Percentiles rank a stretch among this genome's conserved stretches.
Conservation (phyloP, 2,113 vertebrate genomes). For the Lynx canadensis region DNA sequence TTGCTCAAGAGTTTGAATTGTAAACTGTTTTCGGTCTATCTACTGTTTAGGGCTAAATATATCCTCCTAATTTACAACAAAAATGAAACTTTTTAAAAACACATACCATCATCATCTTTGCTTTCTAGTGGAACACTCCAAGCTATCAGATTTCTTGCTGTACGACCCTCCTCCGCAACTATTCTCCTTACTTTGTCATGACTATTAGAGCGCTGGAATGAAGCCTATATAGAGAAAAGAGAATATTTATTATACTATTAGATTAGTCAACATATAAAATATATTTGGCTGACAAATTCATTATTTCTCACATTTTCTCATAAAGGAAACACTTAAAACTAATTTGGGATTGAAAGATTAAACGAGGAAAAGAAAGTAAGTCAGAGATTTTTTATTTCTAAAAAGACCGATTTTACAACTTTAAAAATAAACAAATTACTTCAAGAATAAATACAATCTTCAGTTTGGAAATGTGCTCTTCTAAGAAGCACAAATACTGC, state of each 20-base stretch:
- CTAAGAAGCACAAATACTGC: neutral
- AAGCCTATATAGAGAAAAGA: slow-evolving; percentile 87
- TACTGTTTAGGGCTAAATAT: neutral
- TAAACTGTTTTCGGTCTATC: neutral
- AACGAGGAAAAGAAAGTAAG: neutral
- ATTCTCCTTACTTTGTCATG: slow-evolving; percentile 99
- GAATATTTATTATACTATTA: neutral
- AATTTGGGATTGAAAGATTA: neutral
- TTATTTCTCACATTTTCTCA: slow-evolving; percentile 42
- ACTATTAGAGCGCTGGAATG: slow-evolving; percentile 97
- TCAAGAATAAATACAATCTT: neutral
- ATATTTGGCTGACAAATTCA: neutral
- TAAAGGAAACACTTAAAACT: slow-evolving; percentile 33
- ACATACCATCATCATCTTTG: slow-evolving; percentile 96
- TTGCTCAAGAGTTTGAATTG: neutral
- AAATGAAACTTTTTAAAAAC: neutral
- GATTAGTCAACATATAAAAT: neutral
- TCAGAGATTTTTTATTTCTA: neutral
- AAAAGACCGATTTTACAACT: slow-evolving; percentile 2
- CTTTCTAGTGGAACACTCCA: slow-evolving; percentile 97
- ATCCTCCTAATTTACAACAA: neutral
- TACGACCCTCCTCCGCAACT: slow-evolving; percentile 97
- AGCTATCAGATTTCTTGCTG: slow-evolving; percentile 96
- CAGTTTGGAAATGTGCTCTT: neutral
- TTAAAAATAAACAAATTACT: slow-evolving; percentile 37